A percentile compares a stretch with the other conserved stretches of the same genome.
Evolutionary conservation across 2,888 invertebrate species (phyloP).

Genomic region (Yponomeuta cagnagella): DNA sequence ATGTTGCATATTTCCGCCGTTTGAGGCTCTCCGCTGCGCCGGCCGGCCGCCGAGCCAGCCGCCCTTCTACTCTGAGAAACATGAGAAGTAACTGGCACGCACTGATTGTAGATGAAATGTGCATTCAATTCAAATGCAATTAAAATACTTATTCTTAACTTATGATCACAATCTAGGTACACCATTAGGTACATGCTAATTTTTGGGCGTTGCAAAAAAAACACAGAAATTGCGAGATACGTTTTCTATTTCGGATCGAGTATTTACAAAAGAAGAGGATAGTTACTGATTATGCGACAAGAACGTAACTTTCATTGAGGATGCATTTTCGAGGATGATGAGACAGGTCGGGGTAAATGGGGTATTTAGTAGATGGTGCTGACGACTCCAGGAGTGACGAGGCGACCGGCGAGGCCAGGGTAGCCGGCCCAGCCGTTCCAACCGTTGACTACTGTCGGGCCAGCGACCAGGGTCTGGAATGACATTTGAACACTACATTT

Average conservation of each 20-base stretch:
- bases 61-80: too few species aligned
- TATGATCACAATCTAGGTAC: too few species aligned
- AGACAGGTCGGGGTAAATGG: not conserved
- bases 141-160: too few species aligned
- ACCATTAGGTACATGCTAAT: not conserved
- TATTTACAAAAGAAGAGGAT: slow-evolving; percentile 18
- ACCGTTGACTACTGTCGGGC: slow-evolving; percentile 57
- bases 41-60: too few species aligned
- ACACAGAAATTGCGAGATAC: slow-evolving; percentile 9
- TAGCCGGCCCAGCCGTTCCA: slow-evolving; percentile 23
- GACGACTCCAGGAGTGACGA: not conserved
- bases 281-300: not conserved
- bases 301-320: slow-evolving; percentile 6
- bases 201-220: slow-evolving; percentile 1
- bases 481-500: slow-evolving; percentile 1
- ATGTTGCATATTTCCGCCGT: too few species aligned
- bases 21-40: too few species aligned
- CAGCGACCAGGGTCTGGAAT: slow-evolving; percentile 59
- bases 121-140: too few species aligned
- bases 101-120: too few species aligned
- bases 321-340: not conserved
- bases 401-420: slow-evolving; percentile 24
- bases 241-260: slow-evolving; percentile 15
- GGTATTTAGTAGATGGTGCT: slow-evolving; percentile 6
- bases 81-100: too few species aligned